Base-by-base conservation (phyloP, 64 coral and sea anemone genomes). In the Stichodactyla mertensii region DNA sequence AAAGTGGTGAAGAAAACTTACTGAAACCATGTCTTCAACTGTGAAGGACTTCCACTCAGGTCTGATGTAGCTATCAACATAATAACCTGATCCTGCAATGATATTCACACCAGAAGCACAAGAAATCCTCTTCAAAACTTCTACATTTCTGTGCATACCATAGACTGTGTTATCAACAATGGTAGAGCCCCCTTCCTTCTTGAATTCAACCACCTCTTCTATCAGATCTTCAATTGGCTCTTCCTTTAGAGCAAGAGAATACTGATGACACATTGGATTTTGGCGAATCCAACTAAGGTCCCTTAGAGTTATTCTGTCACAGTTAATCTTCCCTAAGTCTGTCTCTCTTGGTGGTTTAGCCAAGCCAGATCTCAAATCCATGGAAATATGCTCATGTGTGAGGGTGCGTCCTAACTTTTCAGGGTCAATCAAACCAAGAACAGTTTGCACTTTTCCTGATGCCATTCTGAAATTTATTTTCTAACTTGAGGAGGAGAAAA, bases 321-420 rank as follows among this genome's bases (percentile, higher is more conserved):
- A 78, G 16, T 85, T 86, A 55, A 92, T 81, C 84, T 55, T 97
- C 2, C 83, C 66, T 16, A 67, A 62, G 71, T 97, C 95, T 61
- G 70, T 71, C 14, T 86, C 86, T 12, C 88, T 92, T 20, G 71
- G 84, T 28, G 95, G 91, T 70, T 88, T 82, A 13, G 23, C 64
- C 54, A 88, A 78, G 60, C 95, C 93, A 13, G 61, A 28, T 84
- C 89, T 91, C 86, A 91, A 97, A 54, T 93, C 88, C 87, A 97
- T 88, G 22, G 87, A 91, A 14, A 97, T 85, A 82, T 97, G 95
- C 54, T 97, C 95, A 80, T 97, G 95, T 8, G 95, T 97, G 12
- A 97, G 82, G 4, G 95, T 97, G 52, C 91, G 77, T 0, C 95
- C 95, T 16, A 97, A 78, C 6, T 57, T n/a, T 54, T 52, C 77